phyloP scores from a whole-genome alignment of 2,888 invertebrate species.

The Cosmia pyralina region DNA sequence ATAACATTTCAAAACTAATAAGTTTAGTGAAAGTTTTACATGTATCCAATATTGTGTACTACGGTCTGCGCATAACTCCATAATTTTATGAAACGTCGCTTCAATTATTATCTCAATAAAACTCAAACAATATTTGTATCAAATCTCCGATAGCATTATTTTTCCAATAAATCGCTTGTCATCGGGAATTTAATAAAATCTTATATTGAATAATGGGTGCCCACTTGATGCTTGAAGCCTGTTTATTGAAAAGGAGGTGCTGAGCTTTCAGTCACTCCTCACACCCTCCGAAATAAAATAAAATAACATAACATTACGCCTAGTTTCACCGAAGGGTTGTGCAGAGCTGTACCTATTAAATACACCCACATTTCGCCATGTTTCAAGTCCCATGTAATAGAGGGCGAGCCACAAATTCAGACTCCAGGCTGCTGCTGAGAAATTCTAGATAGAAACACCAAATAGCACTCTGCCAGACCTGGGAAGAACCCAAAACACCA shows the following conservation, averaged over 20 bases:
- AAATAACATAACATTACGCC: no score
- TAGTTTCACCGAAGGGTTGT: no score
- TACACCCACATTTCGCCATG: no score
- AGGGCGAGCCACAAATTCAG: no score
- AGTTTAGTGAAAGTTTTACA: constrained; percentile 29
- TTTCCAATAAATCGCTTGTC: constrained; percentile 69
- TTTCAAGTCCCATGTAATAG: no score
- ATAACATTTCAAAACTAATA: not conserved
- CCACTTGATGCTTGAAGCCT: constrained; percentile 67
- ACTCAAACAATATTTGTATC: constrained; percentile 44
- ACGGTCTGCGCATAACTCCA: constrained; percentile 17
- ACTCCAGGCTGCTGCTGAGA: no score
- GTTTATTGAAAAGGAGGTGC: constrained; percentile 65
- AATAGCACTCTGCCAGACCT: no score
- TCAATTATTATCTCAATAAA: constrained; percentile 49
- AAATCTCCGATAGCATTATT: constrained; percentile 61
- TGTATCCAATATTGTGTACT: constrained; percentile 12
- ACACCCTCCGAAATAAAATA: not conserved
- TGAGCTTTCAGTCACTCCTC: constrained; percentile 17
- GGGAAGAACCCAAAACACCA: no score
- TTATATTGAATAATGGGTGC: constrained; percentile 71
- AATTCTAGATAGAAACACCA: no score
- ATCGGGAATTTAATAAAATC: constrained; percentile 72
- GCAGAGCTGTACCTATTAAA: no score
- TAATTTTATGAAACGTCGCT: constrained; percentile 31